These are phyloP conservation scores for Drosophila pseudotalamancana DNA, from an alignment of 2,888 invertebrate genomes.

Conservation along the genomic window DNA sequence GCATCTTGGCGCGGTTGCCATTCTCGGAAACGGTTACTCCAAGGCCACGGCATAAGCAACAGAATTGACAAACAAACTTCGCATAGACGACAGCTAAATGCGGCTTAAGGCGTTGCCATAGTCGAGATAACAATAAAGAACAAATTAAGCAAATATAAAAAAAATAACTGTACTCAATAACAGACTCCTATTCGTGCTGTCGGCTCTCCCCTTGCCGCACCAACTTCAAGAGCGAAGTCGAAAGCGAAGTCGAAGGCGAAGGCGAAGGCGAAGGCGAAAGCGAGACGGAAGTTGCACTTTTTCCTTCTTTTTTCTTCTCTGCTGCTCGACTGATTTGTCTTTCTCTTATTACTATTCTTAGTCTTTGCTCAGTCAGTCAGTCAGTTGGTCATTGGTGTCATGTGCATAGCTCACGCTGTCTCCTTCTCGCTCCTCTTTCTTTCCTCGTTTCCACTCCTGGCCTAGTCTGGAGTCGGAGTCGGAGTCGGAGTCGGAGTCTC, in stretches of 20 bases:
- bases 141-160: not conserved
- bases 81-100: slow-evolving; percentile 21
- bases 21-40: slow-evolving; percentile 81
- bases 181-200: not conserved
- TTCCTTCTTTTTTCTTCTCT: not conserved
- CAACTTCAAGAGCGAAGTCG: not conserved
- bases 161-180: slow-evolving; percentile 24
- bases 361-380: slow-evolving; percentile 54
- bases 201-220: not conserved
- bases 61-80: slow-evolving; percentile 46
- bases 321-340: not conserved
- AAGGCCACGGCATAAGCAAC: slow-evolving; percentile 65
- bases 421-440: slow-evolving; percentile 6
- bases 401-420: slow-evolving; percentile 49
- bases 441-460: slow-evolving; percentile 8
- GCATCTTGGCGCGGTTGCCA: slow-evolving; percentile 45
- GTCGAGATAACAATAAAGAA: slow-evolving; percentile 6
- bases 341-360: slow-evolving; percentile 24
- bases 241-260: not conserved
- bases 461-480: slow-evolving; percentile 11
- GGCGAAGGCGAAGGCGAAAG: not conserved
- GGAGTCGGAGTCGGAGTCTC: too few relatives aligned
- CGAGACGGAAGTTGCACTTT: not conserved
- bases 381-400: slow-evolving; percentile 83
- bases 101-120: slow-evolving; percentile 30